phyloP scores from a whole-genome alignment of 2,797 vertebrate species.

The Protosalanx chinensis region DNA sequence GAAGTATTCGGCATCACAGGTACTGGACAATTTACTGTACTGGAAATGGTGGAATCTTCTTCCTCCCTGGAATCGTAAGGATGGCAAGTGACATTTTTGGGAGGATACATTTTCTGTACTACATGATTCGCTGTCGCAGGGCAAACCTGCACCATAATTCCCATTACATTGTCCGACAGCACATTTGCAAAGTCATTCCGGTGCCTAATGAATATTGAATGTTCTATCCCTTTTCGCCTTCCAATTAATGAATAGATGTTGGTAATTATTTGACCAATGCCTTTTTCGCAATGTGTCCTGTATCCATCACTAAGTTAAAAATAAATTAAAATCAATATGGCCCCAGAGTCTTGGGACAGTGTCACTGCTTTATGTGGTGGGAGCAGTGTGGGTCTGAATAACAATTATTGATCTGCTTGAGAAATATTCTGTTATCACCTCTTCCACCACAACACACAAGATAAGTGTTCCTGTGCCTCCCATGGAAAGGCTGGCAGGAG shows the following conservation, averaged over 20 bases:
- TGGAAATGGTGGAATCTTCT: background rate
- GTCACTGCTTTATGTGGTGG: constrained; percentile 68
- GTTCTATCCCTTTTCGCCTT: constrained; percentile 71
- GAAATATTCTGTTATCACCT: constrained; percentile 78
- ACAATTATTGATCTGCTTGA: constrained; percentile 77
- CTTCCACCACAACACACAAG: constrained; percentile 52
- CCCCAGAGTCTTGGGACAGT: constrained; percentile 66
- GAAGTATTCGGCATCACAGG: background rate
- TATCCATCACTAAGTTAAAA: constrained; percentile 84
- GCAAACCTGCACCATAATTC: constrained; percentile 45
- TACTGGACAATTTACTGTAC: background rate
- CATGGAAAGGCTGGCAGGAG: constrained; percentile 43
- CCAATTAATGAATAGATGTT: constrained; percentile 80
- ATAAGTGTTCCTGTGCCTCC: constrained; percentile 38
- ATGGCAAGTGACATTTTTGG: constrained; percentile 8
- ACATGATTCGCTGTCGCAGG: constrained; percentile 59
- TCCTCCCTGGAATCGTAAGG: background rate
- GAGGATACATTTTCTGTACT: constrained; percentile 45
- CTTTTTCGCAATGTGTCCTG: constrained; percentile 72
- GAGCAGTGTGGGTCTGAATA: constrained; percentile 72
- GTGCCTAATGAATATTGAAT: constrained; percentile 77
- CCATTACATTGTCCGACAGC: constrained; percentile 58
- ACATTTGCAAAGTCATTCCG: constrained; percentile 72
- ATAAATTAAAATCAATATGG: constrained; percentile 83
- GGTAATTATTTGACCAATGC: constrained; percentile 79